Percentiles rank a stretch among this genome's conserved stretches.
Conservation (phyloP, 2,888 invertebrate genomes). For the Schizotus pectinicornis region DNA sequence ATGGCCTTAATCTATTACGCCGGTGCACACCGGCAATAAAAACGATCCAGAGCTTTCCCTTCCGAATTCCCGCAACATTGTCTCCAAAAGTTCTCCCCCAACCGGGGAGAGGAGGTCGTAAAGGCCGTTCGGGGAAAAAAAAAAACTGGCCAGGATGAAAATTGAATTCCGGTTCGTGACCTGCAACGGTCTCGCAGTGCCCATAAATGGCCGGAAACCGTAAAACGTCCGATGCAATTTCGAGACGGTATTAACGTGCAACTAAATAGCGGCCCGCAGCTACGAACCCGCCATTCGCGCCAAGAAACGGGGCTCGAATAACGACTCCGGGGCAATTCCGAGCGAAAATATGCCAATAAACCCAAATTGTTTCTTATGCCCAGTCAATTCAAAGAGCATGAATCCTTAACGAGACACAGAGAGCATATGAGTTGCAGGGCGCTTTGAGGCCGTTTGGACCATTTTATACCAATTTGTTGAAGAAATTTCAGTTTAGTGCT, state of each 20-base stretch:
- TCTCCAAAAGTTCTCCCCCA: too few relatives aligned
- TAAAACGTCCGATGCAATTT: not conserved
- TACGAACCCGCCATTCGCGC: too few relatives aligned
- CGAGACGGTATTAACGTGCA: not conserved
- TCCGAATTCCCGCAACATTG: too few relatives aligned
- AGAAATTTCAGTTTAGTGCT: too few relatives aligned
- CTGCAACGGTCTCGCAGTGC: conserved; percentile 1
- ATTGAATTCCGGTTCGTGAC: conserved; percentile 10
- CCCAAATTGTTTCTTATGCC: not conserved
- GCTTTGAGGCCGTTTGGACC: too few relatives aligned
- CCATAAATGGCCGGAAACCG: not conserved
- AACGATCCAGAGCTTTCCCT: conserved; percentile 1
- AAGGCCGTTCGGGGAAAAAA: not conserved
- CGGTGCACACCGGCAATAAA: conserved; percentile 10
- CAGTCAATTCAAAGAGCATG: not conserved
- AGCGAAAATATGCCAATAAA: too few relatives aligned
- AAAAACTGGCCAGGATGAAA: not conserved
- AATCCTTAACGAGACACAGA: too few relatives aligned
- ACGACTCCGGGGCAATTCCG: too few relatives aligned
- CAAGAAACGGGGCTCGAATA: too few relatives aligned
- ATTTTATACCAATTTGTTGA: too few relatives aligned
- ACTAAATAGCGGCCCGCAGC: not conserved
- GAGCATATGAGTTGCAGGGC: too few relatives aligned
- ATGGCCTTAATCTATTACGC: conserved; percentile 12
- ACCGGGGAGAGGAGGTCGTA: conserved; percentile 14